Conservation (phyloP, 53 echinoderm and acorn worm genomes). For the Crossaster papposus region DNA sequence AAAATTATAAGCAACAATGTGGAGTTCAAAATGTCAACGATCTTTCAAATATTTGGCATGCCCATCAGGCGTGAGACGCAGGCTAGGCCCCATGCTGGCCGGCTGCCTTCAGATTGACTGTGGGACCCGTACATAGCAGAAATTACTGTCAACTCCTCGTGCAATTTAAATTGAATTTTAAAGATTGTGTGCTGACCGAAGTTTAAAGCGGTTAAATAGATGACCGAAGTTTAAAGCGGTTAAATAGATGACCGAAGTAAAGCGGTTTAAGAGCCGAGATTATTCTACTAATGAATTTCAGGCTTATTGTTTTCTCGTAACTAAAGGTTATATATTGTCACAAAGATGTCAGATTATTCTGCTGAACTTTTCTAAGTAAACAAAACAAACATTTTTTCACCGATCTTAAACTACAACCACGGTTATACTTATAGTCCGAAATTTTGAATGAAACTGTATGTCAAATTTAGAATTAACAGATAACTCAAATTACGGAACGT, state of each 20-base stretch:
- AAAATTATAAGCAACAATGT: slow-evolving; percentile 6
- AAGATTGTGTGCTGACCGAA: not conserved
- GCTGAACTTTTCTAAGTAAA: no score
- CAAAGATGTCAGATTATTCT: no score
- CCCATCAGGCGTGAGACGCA: no score
- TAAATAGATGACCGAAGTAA: not conserved
- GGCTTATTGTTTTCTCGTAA: no score
- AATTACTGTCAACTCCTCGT: not conserved
- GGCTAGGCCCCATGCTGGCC: not conserved
- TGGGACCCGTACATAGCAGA: not conserved
- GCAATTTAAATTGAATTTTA: not conserved
- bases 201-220: not conserved
- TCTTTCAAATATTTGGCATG: not conserved
- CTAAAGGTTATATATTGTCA: no score
- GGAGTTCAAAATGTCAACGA: not conserved
- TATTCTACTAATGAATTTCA: no score
- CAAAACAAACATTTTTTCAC: no score
- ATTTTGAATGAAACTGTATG: no score
- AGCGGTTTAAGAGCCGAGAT: not conserved
- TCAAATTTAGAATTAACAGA: no score
- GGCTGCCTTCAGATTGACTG: not conserved
- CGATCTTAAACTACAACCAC: no score
- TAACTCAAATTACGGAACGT: no score
- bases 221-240: not conserved
- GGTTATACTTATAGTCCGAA: no score